Evolutionary conservation across 2,888 invertebrate species (phyloP).

Genomic region (Hesperia comma): DNA sequence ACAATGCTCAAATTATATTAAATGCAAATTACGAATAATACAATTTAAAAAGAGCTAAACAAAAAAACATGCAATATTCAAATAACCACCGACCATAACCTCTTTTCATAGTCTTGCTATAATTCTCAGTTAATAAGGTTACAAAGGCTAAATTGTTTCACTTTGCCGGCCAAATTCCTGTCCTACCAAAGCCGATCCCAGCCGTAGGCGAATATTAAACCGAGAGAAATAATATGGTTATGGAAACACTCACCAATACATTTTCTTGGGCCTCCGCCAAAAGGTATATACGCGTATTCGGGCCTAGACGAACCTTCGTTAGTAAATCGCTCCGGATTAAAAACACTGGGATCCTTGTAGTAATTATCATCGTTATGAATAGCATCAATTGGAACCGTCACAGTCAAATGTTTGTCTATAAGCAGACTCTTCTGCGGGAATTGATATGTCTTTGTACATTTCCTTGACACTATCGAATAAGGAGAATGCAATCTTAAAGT

Average conservation of each 20-base stretch:
- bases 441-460: constrained; percentile 69
- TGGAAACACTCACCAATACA: constrained; percentile 67
- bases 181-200: constrained; percentile 34
- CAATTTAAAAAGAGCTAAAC: too few relatives aligned
- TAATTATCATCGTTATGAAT: constrained; percentile 66
- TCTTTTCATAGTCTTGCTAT: constrained; percentile 21
- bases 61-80: background rate
- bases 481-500: constrained; percentile 72
- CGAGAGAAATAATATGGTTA: constrained; percentile 37
- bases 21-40: too few relatives aligned
- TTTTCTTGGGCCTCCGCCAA: constrained; percentile 75
- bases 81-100: background rate
- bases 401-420: constrained; percentile 67
- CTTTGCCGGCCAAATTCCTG: constrained; percentile 36
- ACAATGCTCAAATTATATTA: too few relatives aligned
- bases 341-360: constrained; percentile 61
- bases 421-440: constrained; percentile 62
- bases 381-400: constrained; percentile 69
- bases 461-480: constrained; percentile 66
- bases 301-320: constrained; percentile 53
- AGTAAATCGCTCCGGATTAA: constrained; percentile 71
- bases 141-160: constrained; percentile 37
- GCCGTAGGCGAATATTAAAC: constrained; percentile 36
- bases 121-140: constrained; percentile 32
- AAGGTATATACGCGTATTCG: constrained; percentile 67